phyloP scores from a whole-genome alignment of 1,140 invertebrate species.

The Thrips palmi region DNA sequence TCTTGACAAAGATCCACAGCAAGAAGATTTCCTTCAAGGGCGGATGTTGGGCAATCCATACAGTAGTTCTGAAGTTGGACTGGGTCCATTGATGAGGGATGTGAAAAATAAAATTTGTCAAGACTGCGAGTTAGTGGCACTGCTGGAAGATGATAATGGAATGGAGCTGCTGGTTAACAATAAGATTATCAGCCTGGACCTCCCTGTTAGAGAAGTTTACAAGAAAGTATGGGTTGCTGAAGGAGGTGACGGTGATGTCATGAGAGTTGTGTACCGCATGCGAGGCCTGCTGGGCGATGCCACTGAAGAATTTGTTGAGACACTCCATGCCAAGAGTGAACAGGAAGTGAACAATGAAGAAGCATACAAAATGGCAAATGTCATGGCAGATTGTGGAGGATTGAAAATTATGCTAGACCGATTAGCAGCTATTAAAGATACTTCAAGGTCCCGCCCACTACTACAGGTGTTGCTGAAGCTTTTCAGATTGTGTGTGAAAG shows the following conservation, averaged over 20 bases:
- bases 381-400: conserved; percentile 72
- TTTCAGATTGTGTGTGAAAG: conserved; percentile 66
- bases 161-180: conserved; percentile 98
- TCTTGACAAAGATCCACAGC: conserved; percentile 93
- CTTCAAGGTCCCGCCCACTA: conserved; percentile 53
- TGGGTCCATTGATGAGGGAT: conserved; percentile 93
- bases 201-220: conserved; percentile 80
- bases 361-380: conserved; percentile 61
- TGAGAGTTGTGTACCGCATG: conserved; percentile 99
- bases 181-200: conserved; percentile 92
- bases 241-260: conserved; percentile 72
- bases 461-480: conserved; percentile 72
- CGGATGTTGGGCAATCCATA: conserved; percentile 97
- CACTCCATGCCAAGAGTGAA: conserved; percentile 64
- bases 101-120: conserved; percentile 97
- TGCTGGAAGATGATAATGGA: conserved; percentile 93
- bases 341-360: conserved; percentile 88
- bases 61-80: conserved; percentile 76
- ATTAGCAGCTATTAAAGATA: conserved; percentile 48
- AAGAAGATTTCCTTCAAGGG: conserved; percentile 92
- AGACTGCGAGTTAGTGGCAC: conserved; percentile 90
- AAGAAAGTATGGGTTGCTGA: conserved; percentile 50
- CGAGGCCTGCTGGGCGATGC: conserved; percentile 90
- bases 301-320: conserved; percentile 96
- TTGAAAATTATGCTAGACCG: conserved; percentile 55